phyloP scores from a whole-genome alignment of 2,113 vertebrate species.

The Lanius collurio region DNA sequence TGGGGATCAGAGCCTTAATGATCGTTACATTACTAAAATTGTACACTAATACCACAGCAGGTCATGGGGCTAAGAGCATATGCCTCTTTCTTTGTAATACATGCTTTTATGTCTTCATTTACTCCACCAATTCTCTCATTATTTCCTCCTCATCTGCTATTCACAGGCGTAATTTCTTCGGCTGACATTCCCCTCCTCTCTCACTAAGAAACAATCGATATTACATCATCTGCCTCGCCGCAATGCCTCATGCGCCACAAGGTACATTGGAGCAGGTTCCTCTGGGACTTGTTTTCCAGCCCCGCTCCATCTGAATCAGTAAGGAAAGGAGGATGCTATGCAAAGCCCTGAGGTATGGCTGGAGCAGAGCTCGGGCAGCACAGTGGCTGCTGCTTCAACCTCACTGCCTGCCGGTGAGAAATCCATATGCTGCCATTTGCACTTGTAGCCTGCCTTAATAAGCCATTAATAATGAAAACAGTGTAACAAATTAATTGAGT shows the following conservation, averaged over 20 bases:
- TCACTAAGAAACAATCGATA: constrained; percentile 70
- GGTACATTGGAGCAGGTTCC: constrained; percentile 55
- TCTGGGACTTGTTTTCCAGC: constrained; percentile 63
- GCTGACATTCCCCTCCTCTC: constrained; percentile 62
- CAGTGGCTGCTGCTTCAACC: not conserved
- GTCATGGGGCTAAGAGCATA: constrained; percentile 28
- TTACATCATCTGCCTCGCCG: constrained; percentile 66
- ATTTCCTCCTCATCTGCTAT: constrained; percentile 65
- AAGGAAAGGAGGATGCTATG: constrained; percentile 22
- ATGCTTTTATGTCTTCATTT: constrained; percentile 69
- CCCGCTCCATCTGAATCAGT: constrained; percentile 2
- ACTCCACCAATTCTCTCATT: constrained; percentile 58
- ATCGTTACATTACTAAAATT: constrained; percentile 54
- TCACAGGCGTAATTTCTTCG: constrained; percentile 62
- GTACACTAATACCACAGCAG: constrained; percentile 40
- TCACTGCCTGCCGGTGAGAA: not conserved
- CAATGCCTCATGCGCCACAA: constrained; percentile 55
- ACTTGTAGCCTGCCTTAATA: constrained; percentile 41
- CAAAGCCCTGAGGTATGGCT: constrained; percentile 26
- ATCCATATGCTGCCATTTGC: constrained; percentile 44
- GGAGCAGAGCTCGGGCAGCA: constrained; percentile 18
- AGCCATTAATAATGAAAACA: not conserved
- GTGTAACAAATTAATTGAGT: constrained; percentile 19
- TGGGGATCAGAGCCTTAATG: constrained; percentile 53
- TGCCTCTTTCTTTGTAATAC: constrained; percentile 55